These are phyloP conservation scores for Fabriciana adippe DNA, from an alignment of 2,888 invertebrate genomes.

Conservation along the genomic window DNA sequence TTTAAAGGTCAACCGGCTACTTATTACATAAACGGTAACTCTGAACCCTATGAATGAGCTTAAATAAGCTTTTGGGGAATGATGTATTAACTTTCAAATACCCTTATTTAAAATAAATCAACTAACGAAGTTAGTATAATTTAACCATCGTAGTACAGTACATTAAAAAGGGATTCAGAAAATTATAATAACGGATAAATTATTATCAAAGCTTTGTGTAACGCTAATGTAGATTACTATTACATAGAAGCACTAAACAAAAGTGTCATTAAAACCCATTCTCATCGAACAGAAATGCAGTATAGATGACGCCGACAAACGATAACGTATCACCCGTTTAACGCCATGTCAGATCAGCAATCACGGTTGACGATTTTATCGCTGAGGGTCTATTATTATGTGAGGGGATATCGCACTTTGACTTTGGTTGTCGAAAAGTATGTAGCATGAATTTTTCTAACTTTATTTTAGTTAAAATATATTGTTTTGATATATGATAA, in stretches of 20 bases:
- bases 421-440: not conserved
- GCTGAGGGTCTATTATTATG: constrained; percentile 13
- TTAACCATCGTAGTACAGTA: no score
- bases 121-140: no score
- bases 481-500: not conserved
- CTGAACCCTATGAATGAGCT: no score
- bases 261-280: not conserved
- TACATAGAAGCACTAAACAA: constrained; percentile 8
- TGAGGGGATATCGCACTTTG: constrained; percentile 1
- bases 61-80: no score
- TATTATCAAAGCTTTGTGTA: not conserved
- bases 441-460: no score
- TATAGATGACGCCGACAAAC: constrained; percentile 30
- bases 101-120: no score
- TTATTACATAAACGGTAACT: no score
- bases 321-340: constrained; percentile 33
- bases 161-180: no score
- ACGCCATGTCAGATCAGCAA: constrained; percentile 30
- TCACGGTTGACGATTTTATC: constrained; percentile 30
- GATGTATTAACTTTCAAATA: no score
- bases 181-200: no score
- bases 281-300: constrained; percentile 12
- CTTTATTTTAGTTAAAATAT: not conserved
- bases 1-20: no score
- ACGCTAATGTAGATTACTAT: constrained; percentile 1